These are phyloP conservation scores for Trypoxylus dichotomus DNA, from an alignment of 1,140 invertebrate genomes.

Conservation along the genomic window DNA sequence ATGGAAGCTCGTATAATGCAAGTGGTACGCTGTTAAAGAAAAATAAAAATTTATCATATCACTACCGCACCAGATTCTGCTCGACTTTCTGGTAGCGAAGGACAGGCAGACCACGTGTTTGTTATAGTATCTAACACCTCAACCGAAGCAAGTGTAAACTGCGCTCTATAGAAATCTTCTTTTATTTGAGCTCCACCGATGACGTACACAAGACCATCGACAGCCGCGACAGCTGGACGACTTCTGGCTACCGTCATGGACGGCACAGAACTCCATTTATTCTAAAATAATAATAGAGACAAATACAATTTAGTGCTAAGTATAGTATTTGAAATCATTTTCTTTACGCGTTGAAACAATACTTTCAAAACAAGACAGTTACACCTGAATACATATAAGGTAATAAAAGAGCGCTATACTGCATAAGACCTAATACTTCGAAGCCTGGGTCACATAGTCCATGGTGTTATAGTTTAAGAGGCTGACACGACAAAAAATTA, in stretches of 20 bases:
- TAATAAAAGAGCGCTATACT: no score
- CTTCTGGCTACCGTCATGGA: conserved; percentile 75
- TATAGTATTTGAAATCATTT: no score
- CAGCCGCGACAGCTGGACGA: conserved; percentile 81
- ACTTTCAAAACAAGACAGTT: no score
- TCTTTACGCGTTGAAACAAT: no score
- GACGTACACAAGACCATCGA: conserved; percentile 79
- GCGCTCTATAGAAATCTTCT: conserved; percentile 80
- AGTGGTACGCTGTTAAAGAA: background rate
- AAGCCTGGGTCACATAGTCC: no score
- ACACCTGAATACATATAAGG: no score
- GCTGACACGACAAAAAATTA: no score
- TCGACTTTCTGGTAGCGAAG: conserved; percentile 76
- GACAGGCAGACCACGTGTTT: conserved; percentile 76
- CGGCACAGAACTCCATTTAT: conserved; percentile 77
- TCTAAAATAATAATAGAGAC: conserved; percentile 58
- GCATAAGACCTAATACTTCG: no score
- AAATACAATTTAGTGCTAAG: no score
- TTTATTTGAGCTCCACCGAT: conserved; percentile 78
- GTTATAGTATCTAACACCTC: conserved; percentile 81
- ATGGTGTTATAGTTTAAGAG: no score
- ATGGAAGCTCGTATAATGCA: conserved; percentile 15
- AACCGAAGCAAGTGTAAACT: conserved; percentile 76
- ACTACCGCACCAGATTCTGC: conserved; percentile 80
- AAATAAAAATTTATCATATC: conserved; percentile 51